Conservation (phyloP, 2,888 invertebrate genomes). For the Seira musarum region DNA sequence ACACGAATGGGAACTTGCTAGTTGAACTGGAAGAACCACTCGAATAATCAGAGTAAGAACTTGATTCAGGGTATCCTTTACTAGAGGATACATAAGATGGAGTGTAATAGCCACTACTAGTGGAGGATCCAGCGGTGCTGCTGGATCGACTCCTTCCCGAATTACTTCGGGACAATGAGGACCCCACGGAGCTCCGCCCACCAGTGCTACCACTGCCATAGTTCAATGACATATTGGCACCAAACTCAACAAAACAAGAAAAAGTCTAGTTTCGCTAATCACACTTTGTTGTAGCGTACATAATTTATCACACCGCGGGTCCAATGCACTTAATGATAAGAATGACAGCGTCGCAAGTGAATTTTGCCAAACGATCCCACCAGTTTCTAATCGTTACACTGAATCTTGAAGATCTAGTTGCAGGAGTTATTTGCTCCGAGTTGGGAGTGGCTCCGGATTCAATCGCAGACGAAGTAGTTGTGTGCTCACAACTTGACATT, state of each 20-base stretch:
- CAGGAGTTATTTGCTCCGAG: too few species aligned
- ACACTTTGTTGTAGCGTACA: too few species aligned
- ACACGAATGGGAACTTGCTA: conserved; percentile 28
- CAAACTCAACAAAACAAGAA: too few species aligned
- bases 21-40: too few species aligned
- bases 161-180: conserved; percentile 38
- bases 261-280: too few species aligned
- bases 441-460: too few species aligned
- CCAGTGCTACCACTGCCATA: conserved; percentile 27
- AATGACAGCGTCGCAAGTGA: conserved; percentile 65
- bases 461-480: neutral
- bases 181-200: conserved; percentile 18
- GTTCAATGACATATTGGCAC: too few species aligned
- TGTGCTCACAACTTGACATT: too few species aligned
- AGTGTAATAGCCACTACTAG: conserved; percentile 39
- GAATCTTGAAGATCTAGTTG: conserved; percentile 41
- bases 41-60: too few species aligned
- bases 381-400: conserved; percentile 41
- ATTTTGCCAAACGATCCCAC: conserved; percentile 64
- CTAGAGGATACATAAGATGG: too few species aligned
- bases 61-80: too few species aligned
- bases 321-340: conserved; percentile 69
- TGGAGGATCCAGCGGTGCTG: conserved; percentile 10
- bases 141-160: conserved; percentile 40
- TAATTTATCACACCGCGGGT: too few species aligned